Conservation (phyloP, 2,888 invertebrate genomes). For the Drepanosiphum platanoidis region DNA sequence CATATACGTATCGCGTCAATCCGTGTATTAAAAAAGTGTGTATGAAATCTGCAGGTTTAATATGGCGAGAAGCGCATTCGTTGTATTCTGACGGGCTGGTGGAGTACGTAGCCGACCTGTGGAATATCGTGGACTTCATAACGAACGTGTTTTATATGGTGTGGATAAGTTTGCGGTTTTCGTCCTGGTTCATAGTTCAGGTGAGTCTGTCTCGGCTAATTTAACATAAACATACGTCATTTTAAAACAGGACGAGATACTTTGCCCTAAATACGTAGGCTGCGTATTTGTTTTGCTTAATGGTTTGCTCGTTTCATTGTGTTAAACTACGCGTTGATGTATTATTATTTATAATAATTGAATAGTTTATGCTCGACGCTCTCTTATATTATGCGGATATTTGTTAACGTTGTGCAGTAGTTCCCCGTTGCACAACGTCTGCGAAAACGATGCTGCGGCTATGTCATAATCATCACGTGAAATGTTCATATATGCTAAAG, state of each 20-base stretch:
- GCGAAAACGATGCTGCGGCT: background rate
- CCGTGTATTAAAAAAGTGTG: slow-evolving; percentile 57
- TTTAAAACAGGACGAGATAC: background rate
- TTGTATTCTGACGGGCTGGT: slow-evolving; percentile 89
- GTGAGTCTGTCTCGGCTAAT: slow-evolving; percentile 71
- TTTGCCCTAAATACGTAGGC: no score
- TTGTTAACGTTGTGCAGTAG: no score
- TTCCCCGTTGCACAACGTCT: no score
- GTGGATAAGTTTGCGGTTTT: slow-evolving; percentile 87
- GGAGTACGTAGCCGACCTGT: slow-evolving; percentile 93
- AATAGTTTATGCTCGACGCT: background rate
- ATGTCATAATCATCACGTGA: background rate
- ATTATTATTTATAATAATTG: background rate
- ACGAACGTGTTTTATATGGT: slow-evolving; percentile 95
- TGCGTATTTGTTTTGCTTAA: background rate
- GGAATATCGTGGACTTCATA: slow-evolving; percentile 98
- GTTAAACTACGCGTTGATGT: background rate
- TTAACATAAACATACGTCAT: background rate
- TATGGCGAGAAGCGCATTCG: slow-evolving; percentile 92
- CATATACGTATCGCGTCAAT: background rate
- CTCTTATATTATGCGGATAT: background rate
- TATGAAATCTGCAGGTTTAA: slow-evolving; percentile 75
- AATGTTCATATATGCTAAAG: background rate
- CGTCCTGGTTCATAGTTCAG: slow-evolving; percentile 89
- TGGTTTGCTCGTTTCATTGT: background rate